Percentiles rank a stretch among this genome's conserved stretches.
phyloP scores from a whole-genome alignment of 2,113 vertebrate genomes.

The Speoplatyrhinus poulsoni region DNA sequence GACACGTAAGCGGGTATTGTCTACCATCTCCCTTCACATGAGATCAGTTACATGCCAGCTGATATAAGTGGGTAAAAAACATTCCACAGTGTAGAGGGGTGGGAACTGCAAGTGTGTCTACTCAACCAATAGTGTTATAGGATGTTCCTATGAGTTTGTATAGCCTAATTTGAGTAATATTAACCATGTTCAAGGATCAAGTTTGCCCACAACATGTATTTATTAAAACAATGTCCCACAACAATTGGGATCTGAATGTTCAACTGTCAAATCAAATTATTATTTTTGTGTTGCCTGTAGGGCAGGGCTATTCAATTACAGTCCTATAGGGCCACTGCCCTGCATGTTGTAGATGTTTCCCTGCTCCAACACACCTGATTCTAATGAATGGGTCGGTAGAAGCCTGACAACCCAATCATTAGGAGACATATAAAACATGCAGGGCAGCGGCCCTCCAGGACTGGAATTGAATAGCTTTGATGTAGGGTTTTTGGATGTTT shows the following conservation, averaged over 20 bases:
- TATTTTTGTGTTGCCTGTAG: background rate
- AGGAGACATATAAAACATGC: too few relatives aligned
- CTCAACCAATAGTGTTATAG: slow-evolving; percentile 56
- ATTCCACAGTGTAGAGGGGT: slow-evolving; percentile 25
- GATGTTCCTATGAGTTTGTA: too few relatives aligned
- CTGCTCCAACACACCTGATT: too few relatives aligned
- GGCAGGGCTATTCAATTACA: too few relatives aligned
- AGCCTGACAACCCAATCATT: too few relatives aligned
- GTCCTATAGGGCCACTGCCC: too few relatives aligned
- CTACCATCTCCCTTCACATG: background rate
- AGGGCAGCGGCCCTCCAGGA: too few relatives aligned
- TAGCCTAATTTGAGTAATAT: slow-evolving; percentile 7
- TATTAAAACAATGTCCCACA: slow-evolving; percentile 40
- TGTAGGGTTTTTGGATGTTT: background rate
- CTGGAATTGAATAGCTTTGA: too few relatives aligned
- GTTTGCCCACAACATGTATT: slow-evolving; percentile 35
- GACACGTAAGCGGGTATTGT: slow-evolving; percentile 9
- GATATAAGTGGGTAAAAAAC: background rate
- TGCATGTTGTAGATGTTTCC: too few relatives aligned
- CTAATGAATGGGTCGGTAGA: too few relatives aligned
- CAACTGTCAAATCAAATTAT: background rate
- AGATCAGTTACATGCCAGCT: slow-evolving; percentile 46
- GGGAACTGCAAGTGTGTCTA: slow-evolving; percentile 20
- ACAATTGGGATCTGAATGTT: slow-evolving; percentile 7
- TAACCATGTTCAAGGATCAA: slow-evolving; percentile 23